phyloP scores from a whole-genome alignment of 2,797 vertebrate genomes.

The Lithobates sylvaticus region DNA sequence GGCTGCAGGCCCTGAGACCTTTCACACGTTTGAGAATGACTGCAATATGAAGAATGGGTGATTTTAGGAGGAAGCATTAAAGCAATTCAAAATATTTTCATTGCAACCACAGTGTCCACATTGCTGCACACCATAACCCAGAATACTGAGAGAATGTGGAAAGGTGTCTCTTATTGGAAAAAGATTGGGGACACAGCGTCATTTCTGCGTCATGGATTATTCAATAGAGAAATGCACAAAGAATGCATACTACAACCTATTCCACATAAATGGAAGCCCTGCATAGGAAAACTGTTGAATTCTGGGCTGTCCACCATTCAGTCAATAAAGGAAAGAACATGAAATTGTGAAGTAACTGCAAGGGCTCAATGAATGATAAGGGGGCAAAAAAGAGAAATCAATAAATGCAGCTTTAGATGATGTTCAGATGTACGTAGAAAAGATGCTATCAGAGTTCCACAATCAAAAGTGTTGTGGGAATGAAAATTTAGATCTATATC shows the following conservation, averaged over 20 bases:
- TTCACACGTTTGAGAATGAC: constrained; percentile 40
- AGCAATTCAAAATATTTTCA: constrained; percentile 32
- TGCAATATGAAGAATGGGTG: constrained; percentile 29
- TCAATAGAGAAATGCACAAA: background rate
- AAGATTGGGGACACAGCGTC: background rate
- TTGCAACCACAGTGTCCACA: background rate
- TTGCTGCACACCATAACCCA: background rate
- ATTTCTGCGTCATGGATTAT: background rate
- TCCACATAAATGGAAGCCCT: background rate
- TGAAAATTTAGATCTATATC: background rate
- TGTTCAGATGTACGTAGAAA: background rate
- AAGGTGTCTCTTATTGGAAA: background rate
- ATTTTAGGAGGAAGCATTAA: constrained; percentile 24
- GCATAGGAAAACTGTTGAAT: background rate
- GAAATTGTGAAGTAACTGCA: background rate
- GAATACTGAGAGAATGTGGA: background rate
- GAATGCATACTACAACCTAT: background rate
- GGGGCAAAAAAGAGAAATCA: background rate
- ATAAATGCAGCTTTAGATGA: background rate
- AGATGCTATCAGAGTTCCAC: background rate
- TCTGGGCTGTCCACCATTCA: background rate
- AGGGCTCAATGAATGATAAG: too few relatives aligned
- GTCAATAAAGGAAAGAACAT: background rate
- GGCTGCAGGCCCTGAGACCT: constrained; percentile 52
- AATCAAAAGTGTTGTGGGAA: background rate